Evolutionary conservation across 2,113 vertebrate species (phyloP), one percentile per base, ranked within the genome.

Genomic region (Sinocyclocheilus rhinocerous): DNA sequence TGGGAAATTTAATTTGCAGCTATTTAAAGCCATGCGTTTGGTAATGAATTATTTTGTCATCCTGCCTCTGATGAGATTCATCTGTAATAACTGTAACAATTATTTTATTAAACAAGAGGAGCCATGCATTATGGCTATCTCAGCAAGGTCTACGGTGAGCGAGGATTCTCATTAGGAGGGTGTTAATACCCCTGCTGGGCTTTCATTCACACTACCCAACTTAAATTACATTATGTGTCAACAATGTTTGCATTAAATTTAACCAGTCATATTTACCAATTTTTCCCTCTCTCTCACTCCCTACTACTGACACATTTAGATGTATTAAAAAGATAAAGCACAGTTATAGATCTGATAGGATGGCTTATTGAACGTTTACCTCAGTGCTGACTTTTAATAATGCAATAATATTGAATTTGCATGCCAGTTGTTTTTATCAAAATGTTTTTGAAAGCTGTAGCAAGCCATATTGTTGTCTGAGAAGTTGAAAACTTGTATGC

Each of bases 11-110:
- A 93, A 95, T 95, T 95, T 94, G 92, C 92, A 91, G 93, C 92
- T 94, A 94, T 95, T 94, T 94, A 95, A 94, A 95, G 93, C 93
- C 89, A 63, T 83, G 89, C 81, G 92, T 94, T 94, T 94, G 89
- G 93, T 94, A 95, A 94, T 95, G 90, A 95, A 94, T 95, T 95
- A 95, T 95, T 95, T 95, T 95, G 94, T 95, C 94, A 95, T 91
- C 91, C 93, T 86, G 90, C 89, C 92, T 92, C 92, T 94, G 94
- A 95, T 94, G 94, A 95, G 94, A 94, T 95, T 95, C 92, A 94
- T 95, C 94, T 95, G 95, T 95, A 95, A 95, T 95, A 95, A 95
- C 93, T 92, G 93, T 93, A 94, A 95, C 93, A 95, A 94, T 95
- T 95, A 95, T 95, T 95, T 94, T 94, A 95, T 95, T 94, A 33